Evolutionary conservation across 2,888 invertebrate genomes (phyloP), one percentile per base, ranked within the genome.

Genomic region (Oligia fasciuncula): DNA sequence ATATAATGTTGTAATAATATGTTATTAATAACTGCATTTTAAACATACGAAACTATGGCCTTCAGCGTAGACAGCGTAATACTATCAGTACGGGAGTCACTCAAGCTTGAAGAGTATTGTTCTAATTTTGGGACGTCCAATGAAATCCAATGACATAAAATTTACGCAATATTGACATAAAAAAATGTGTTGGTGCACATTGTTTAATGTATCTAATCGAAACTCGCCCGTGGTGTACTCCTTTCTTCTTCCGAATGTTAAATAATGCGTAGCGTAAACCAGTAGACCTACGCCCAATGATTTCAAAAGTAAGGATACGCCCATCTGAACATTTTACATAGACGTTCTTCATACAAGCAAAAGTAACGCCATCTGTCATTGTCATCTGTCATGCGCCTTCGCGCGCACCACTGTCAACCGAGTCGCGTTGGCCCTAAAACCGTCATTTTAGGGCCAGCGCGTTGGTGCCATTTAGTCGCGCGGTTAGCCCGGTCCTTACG

Each of bases 1-100:
- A 40, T 66, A 46, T 66, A 40, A 62, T 69, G 57, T 78, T 69
- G 83, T 35, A 82, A 82, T 46, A 67, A 60, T 29, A 54, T 57
- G 29, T 62, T 14, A 77, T 65, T 65, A 73, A 73, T 73, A 81
- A 68, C 57, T 17, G 17, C 63, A 65, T 43, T 68, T 63, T 13
- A n/a, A 46, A 11, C 19, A 35, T 63, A 13, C 78, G 62, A 51
- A 77, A 35, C 35, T n/a, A 14, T 17, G 72, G 43, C 77, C 81
- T 82, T 82, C 77, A 69, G n/a, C 14, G 51, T 29, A 65, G 2
- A 60, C 11, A 54, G 43, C 23, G 51, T 57, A 70, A 51, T 49
- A 76, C 19, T 51, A 76, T 62, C 19, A 29, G 54, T 67, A 23
- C 51, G 19, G 49, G 35, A 78, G n/a, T 46, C 8, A 46, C 60